phyloP scores from a whole-genome alignment of 2,888 invertebrate species.

The Mimumesa dahlbomi region DNA sequence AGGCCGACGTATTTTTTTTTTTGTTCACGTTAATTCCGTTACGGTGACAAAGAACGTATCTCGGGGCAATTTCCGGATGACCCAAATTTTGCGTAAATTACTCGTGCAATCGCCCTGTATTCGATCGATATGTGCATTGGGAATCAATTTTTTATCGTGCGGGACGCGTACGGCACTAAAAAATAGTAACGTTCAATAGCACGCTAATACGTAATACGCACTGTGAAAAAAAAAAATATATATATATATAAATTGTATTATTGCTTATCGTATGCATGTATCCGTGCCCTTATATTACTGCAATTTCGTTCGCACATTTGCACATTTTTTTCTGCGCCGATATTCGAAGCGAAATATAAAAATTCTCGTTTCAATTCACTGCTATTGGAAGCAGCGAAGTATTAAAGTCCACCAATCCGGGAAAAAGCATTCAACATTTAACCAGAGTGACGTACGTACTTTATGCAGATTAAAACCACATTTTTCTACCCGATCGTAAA shows the following conservation, averaged over 20 bases:
- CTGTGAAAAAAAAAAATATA: no score
- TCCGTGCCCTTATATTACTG: background rate
- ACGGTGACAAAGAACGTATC: slow-evolving; percentile 27
- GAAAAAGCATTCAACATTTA: no score
- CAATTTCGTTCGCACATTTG: slow-evolving; percentile 5
- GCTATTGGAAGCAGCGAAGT: slow-evolving; percentile 22
- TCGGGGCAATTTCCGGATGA: slow-evolving; percentile 9
- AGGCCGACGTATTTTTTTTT: slow-evolving; percentile 17
- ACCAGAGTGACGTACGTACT: no score
- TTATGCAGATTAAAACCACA: no score
- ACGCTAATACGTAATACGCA: no score
- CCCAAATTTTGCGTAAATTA: slow-evolving; percentile 7
- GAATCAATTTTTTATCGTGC: slow-evolving; percentile 25
- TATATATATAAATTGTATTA: no score
- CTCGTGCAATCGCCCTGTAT: background rate
- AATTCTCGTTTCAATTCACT: slow-evolving; percentile 10
- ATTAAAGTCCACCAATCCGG: slow-evolving; percentile 6
- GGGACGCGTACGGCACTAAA: background rate
- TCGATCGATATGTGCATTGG: background rate
- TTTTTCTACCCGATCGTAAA: no score
- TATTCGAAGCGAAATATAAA: slow-evolving; percentile 33
- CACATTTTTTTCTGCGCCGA: slow-evolving; percentile 8
- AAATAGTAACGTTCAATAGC: slow-evolving; percentile 22
- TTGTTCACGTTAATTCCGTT: slow-evolving; percentile 31
- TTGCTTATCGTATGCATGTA: slow-evolving; percentile 9